Evolutionary conservation across 1,140 invertebrate genomes (phyloP), one percentile per base, ranked within the genome.

Genomic region (Apolygus lucorum): DNA sequence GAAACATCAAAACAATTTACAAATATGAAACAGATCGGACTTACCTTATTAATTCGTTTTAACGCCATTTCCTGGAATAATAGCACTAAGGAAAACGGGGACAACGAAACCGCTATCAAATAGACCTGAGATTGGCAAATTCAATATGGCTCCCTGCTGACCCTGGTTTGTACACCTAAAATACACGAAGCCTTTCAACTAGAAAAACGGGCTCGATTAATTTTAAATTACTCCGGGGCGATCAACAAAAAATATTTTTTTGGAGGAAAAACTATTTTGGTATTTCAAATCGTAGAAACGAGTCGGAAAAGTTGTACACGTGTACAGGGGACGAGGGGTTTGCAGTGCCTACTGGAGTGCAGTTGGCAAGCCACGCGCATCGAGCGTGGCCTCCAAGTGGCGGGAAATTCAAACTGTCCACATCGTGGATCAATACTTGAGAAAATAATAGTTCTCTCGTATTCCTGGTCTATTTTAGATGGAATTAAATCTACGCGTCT

Each of bases 41-140:
- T 81, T 88, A 92, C 91, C 90, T 94, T 93, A 88, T 93, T 93
- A 86, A 94, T 94, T 90, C 92, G 86, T 88, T 93, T 94, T 87
- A 94, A 88, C 85, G 92, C 91, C 92, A 94, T 94, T 90, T 87
- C 82, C 74, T 78, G 79, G 80, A 79, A 77, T 70, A 68, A 27
- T 63, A 70, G 54, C 54, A 59, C 54, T 59, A 59, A 11, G 54
- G 22, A 59, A 59, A 59, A 59, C 54, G 54, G 79, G 80, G 79
- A 81, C 79, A 81, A 79, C 78, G 79, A 79, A 80, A 80, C 78
- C 77, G 80, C 81, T 79, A 78, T 79, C 79, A 77, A 79, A 79
- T 78, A 79, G 79, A 80, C 80, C 80, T 81, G 80, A 70, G 81
- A 81, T 82, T 82, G 80, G 80, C 78, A 81, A 82, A 82, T 79